A percentile compares a stretch with the other conserved stretches of the same genome.
These are phyloP conservation scores for Trigoniulus corallinus DNA, from an alignment of 1,140 invertebrate species.

Conservation along the genomic window DNA sequence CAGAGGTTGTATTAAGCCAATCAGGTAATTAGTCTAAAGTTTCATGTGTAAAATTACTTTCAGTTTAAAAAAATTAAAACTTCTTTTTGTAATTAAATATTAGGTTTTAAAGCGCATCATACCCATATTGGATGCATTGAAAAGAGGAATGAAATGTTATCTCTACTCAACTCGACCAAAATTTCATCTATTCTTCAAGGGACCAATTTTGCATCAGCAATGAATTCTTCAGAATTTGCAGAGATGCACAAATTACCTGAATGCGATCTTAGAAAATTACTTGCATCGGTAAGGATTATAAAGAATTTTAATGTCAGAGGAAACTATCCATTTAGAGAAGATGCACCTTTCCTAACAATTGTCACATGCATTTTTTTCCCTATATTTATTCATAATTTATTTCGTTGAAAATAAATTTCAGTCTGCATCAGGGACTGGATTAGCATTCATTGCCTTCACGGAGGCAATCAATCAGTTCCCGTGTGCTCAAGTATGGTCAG, in stretches of 20 bases:
- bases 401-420: conserved; percentile 26
- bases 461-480: conserved; percentile 93
- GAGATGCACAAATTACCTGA: not conserved
- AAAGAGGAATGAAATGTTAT: conserved; percentile 37
- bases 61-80: conserved; percentile 1
- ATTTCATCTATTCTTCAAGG: not conserved
- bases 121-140: conserved; percentile 56
- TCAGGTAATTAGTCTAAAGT: no score
- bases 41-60: no score
- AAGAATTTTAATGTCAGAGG: no score
- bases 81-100: conserved; percentile 7
- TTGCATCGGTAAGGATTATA: no score
- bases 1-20: no score
- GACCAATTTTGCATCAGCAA: not conserved
- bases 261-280: no score
- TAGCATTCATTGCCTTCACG: conserved; percentile 91
- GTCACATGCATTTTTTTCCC: no score
- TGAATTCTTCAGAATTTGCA: not conserved
- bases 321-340: no score
- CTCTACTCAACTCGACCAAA: conserved; percentile 18
- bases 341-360: no score
- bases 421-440: conserved; percentile 79
- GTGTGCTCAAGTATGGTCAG: conserved; percentile 80
- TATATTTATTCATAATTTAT: no score
- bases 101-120: conserved; percentile 72